Evolutionary conservation across 53 echinoderm and acorn worm genomes (phyloP), one percentile per base, ranked within the genome.

Genomic region (Echinarachnius parma): DNA sequence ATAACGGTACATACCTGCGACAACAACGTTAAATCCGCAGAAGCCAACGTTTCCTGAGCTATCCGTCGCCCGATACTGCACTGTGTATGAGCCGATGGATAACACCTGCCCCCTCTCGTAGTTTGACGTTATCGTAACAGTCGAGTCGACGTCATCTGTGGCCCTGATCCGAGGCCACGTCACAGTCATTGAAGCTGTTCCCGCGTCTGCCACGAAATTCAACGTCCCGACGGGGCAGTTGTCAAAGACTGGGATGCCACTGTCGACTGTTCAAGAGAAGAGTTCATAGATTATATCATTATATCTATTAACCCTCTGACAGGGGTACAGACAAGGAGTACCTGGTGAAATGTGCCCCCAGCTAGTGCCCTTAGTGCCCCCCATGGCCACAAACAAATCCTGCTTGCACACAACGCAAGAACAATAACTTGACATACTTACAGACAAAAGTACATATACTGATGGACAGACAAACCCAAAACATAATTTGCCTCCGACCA

Each of bases 21-120:
- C 62, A 5, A 53, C 45, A 4, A 84, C 69, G 16, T 55, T 78
- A 63, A 84, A 84, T 29, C 78, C 71, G 27, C 84, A 84, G 62
- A 62, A 77, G 33, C 71, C 84, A 1, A 46, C 19, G 25, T 84
- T 84, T 15, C 78, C 78, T 0, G 77, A 26, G 18, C 16, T 13
- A 30, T 84, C 84, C 3, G 30, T 55, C 14, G 78, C 84, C 32
- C 56, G 63, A 64, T 84, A 84, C 23, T 34, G 32, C 22, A 84
- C 77, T 24, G 30, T 45, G 30, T 72, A 72, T 28, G 74, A 14
- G n/a, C 74, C 74, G 24, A 72, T 26, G 16, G 27, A 26, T n/a
- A 72, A 39, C n/a, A 20, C 28, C 25, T 56, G 35, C 1, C 74
- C 74, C 11, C 56, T 55, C 18, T 26, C 24, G 28, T 56, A 72